A percentile compares a stretch with the other conserved stretches of the same genome.
phyloP scores from a whole-genome alignment of 2,113 vertebrate genomes.

The Aphyosemion australe region DNA sequence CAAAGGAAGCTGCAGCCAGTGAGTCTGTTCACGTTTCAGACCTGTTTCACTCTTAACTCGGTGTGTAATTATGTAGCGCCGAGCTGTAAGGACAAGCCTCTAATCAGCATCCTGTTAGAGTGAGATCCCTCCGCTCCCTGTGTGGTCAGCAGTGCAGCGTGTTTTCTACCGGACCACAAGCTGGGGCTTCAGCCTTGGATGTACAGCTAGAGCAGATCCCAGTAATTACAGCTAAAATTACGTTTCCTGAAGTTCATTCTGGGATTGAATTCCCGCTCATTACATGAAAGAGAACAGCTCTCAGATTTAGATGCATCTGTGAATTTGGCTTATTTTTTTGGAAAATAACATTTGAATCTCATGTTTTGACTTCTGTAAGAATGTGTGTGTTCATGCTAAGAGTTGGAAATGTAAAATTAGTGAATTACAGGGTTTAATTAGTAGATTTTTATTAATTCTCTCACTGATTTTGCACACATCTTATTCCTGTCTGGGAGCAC shows the following conservation, averaged over 20 bases:
- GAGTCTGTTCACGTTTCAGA: conserved; percentile 15
- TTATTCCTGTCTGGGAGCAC: no score
- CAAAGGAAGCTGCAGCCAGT: not conserved
- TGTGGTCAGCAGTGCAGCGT: conserved; percentile 54
- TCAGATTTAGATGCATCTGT: not conserved
- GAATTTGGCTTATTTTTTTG: not conserved
- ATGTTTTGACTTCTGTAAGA: no score
- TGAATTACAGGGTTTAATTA: no score
- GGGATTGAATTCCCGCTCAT: conserved; percentile 8
- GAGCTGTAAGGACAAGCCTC: conserved; percentile 37
- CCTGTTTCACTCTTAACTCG: conserved; percentile 2
- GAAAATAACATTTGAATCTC: no score
- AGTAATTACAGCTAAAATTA: conserved; percentile 60
- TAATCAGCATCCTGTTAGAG: conserved; percentile 43
- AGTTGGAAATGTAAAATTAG: not conserved
- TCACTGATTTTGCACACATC: no score
- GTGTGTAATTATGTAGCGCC: conserved; percentile 42
- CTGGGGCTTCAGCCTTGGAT: conserved; percentile 35
- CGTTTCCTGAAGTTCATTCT: conserved; percentile 25
- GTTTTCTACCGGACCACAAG: conserved; percentile 42
- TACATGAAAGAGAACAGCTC: not conserved
- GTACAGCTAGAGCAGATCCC: conserved; percentile 35
- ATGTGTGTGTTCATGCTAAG: not conserved
- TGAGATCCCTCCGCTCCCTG: conserved; percentile 20
- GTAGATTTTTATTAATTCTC: no score